These are phyloP conservation scores for Ambastaia sidthimunki DNA, from an alignment of 2,797 vertebrate species.

Conservation along the genomic window DNA sequence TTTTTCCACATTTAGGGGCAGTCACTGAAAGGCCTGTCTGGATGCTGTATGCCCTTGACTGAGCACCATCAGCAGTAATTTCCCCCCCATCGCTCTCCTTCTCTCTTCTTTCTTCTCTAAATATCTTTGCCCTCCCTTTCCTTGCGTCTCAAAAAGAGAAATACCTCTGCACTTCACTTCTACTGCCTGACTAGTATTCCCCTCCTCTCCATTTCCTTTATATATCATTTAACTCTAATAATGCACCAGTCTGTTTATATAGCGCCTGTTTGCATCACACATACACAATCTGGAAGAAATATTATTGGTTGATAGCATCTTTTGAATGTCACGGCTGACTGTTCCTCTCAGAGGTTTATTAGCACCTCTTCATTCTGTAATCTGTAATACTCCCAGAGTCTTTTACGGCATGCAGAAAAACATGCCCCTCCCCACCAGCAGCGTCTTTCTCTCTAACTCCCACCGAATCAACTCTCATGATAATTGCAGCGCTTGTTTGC, in stretches of 20 bases:
- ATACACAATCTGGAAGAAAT: background rate
- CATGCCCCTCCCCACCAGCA: background rate
- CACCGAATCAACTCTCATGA: slow-evolving; percentile 14
- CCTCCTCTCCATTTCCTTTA: background rate
- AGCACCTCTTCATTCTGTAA: slow-evolving; percentile 24
- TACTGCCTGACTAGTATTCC: background rate
- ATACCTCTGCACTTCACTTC: slow-evolving; percentile 2
- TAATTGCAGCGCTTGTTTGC: slow-evolving; percentile 1
- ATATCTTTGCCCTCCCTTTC: slow-evolving; percentile 7
- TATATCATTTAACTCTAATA: slow-evolving; percentile 16
- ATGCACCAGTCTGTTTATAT: background rate
- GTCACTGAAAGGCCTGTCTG: slow-evolving; percentile 18
- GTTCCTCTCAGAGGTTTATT: slow-evolving; percentile 15
- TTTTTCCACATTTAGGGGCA: slow-evolving; percentile 13
- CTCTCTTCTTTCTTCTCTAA: slow-evolving; percentile 12
- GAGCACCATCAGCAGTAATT: slow-evolving; percentile 35
- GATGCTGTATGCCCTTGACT: slow-evolving; percentile 42
- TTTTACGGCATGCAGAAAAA: background rate
- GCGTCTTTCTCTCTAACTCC: background rate
- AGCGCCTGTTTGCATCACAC: slow-evolving; percentile 14
- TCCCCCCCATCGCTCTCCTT: slow-evolving; percentile 10
- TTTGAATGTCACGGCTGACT: background rate
- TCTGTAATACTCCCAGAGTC: background rate
- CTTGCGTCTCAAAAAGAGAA: slow-evolving; percentile 22
- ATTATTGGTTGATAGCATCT: background rate